Base-by-base conservation (phyloP, 2,797 vertebrate genomes). In the Danio choprae region DNA sequence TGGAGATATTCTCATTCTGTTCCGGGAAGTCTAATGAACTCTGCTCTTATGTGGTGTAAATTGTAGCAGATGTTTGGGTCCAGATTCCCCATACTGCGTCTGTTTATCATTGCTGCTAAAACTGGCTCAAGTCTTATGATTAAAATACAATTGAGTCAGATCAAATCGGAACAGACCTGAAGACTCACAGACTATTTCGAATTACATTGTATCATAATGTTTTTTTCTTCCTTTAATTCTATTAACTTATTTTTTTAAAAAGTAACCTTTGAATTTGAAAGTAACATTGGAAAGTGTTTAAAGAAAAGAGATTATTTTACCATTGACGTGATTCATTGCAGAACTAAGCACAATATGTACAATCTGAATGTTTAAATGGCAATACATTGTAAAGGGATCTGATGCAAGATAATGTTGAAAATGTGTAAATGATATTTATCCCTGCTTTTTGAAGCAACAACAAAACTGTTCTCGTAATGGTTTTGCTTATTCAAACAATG, bases 281-380 rank as follows among this genome's bases (percentile, higher is more conserved):
- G 87, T 87, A 79, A 87, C 86, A 63, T 87, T 84, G 88, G 62
- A 81, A 84, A 64, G 12, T 86, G 81, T 82, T 84, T 76, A 85
- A 63, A 78, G 83, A 71, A 41, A 87, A 77, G 22, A 76, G 77
- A 84, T 82, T 69, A 75, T 89, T 89, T 87, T 86, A 87, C 85
- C 53, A 63, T 86, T 83, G 65, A 74, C 82, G 76, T 87, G 80
- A 87, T 81, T 85, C 86, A 85, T 86, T 40, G 86, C 87, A 87
- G 77, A 86, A 65, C 86, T 86, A 92, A 92, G 91, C 92, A 92
- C 91, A 93, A 91, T 81, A 69, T 77, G 70, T 86, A 89, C 87
- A 88, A 85, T 46, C 55, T 89, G 85, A 92, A 89, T 89, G 85
- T 89, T 82, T 87, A 87, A 72, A 84, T 84, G 76, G 87, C 87